phyloP scores from a whole-genome alignment of 2,113 vertebrate genomes.

The Rhea americana region DNA sequence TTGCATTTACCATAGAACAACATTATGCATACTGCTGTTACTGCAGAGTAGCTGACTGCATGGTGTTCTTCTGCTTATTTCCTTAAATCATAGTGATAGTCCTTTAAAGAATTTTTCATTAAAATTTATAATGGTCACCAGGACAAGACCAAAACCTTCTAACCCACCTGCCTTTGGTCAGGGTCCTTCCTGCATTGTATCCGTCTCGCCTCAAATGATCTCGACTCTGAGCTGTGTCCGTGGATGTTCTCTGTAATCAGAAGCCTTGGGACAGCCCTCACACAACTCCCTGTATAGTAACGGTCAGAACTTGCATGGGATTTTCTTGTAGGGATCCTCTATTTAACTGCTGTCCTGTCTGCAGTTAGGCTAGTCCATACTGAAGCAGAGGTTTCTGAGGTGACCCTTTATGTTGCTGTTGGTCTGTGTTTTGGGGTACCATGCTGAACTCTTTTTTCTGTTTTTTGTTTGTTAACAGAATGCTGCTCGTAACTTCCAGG shows the following conservation, averaged over 20 bases:
- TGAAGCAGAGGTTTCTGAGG: neutral
- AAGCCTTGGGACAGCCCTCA: neutral
- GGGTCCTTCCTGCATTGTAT: neutral
- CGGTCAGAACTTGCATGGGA: neutral
- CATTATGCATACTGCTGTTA: fast-evolving
- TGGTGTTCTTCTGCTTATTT: neutral
- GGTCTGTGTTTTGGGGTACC: slow-evolving; percentile 8
- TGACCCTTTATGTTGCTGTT: neutral
- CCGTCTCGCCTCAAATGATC: neutral
- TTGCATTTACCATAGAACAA: fast-evolving
- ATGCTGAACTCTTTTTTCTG: slow-evolving; percentile 49
- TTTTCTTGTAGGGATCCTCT: neutral
- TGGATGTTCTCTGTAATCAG: neutral
- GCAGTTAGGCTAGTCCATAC: neutral
- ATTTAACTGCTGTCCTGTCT: neutral
- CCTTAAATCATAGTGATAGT: fast-evolving
- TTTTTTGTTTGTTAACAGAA: slow-evolving; percentile 80
- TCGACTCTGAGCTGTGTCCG: neutral
- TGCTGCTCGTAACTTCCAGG: slow-evolving; percentile 89
- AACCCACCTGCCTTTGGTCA: neutral
- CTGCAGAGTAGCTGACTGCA: neutral
- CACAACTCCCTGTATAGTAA: neutral
- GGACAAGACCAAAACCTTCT: neutral
- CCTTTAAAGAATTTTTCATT: neutral
- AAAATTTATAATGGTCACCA: neutral